Evolutionary conservation across 2,797 vertebrate genomes (phyloP).

Genomic region (Carcharodon carcharias): DNA sequence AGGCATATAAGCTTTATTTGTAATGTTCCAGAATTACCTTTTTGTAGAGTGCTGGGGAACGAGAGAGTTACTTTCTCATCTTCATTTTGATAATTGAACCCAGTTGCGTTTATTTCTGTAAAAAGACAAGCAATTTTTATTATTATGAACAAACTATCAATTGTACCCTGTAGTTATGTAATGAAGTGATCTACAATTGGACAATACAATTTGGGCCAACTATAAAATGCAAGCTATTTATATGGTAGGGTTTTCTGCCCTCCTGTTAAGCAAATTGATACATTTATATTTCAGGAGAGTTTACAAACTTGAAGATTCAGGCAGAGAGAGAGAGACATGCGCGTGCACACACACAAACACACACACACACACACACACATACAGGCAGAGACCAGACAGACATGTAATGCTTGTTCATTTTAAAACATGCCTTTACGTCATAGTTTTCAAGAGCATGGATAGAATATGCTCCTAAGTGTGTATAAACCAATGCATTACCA

Average conservation of each 20-base stretch:
- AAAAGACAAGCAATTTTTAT: constrained; percentile 35
- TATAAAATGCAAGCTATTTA: neutral
- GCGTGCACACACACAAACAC: too few relatives aligned
- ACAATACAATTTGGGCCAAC: neutral
- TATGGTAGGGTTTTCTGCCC: neutral
- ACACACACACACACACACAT: too few relatives aligned
- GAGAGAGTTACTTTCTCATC: constrained; percentile 97
- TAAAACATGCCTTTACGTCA: neutral
- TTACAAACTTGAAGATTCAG: neutral
- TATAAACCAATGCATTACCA: neutral
- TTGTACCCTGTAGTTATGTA: neutral
- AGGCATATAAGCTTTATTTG: neutral
- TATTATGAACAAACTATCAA: neutral
- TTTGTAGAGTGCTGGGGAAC: constrained; percentile 85
- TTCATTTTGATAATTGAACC: constrained; percentile 98
- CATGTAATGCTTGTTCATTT: neutral
- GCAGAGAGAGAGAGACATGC: too few relatives aligned
- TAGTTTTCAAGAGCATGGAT: neutral
- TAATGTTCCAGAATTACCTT: constrained; percentile 60
- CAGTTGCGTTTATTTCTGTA: constrained; percentile 91
- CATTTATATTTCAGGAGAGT: neutral
- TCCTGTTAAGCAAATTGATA: neutral
- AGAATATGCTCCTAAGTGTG: neutral
- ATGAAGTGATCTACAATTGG: neutral
- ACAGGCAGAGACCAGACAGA: neutral